Evolutionary conservation across 1,140 invertebrate species (phyloP).

Genomic region (Druon quercuslanigerum): DNA sequence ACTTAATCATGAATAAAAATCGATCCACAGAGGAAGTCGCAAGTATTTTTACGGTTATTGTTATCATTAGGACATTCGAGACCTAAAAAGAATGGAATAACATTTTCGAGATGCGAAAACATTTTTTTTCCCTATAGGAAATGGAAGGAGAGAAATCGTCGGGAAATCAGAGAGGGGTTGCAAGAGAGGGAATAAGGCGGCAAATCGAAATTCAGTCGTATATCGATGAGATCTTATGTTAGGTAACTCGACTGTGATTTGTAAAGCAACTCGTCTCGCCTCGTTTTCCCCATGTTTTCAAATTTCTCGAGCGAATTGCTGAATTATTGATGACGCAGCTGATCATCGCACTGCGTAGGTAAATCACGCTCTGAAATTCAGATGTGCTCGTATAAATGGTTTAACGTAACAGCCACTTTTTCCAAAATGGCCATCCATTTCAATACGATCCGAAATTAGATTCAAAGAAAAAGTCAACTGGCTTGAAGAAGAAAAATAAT

Average conservation of each 20-base stretch:
- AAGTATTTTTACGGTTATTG: too few relatives aligned
- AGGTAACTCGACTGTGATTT: slow-evolving; percentile 46
- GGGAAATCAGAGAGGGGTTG: neutral
- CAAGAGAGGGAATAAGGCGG: neutral
- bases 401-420: neutral
- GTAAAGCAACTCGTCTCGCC: slow-evolving; percentile 38
- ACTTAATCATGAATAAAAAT: too few relatives aligned
- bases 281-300: slow-evolving; percentile 58
- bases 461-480: neutral
- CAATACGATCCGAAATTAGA: neutral
- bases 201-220: slow-evolving; percentile 53
- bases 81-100: too few relatives aligned
- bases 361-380: slow-evolving; percentile 6
- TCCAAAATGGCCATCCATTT: neutral
- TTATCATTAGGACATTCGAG: too few relatives aligned
- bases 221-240: slow-evolving; percentile 40
- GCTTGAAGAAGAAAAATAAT: too few relatives aligned
- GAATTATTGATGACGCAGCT: slow-evolving; percentile 63
- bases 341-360: slow-evolving; percentile 6
- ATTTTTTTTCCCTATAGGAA: neutral
- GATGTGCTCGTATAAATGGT: neutral
- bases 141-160: neutral
- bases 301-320: slow-evolving; percentile 53
- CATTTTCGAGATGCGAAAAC: too few relatives aligned
- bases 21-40: too few relatives aligned